Evolutionary conservation across 2,888 invertebrate genomes (phyloP).

Genomic region (Philonicus albiceps): DNA sequence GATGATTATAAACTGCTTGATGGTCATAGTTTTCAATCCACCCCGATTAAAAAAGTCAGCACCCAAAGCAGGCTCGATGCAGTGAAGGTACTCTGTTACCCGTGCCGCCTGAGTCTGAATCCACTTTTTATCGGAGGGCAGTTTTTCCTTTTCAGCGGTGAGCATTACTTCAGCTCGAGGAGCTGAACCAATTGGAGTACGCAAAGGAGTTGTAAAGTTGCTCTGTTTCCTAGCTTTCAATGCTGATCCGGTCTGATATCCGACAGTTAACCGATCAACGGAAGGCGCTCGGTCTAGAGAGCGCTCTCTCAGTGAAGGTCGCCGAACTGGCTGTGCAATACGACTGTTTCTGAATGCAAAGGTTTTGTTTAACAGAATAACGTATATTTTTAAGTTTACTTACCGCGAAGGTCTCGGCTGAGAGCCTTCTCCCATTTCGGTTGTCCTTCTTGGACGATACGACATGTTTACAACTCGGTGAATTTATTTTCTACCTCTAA

Average conservation of each 20-base stretch:
- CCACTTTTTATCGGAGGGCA: constrained; percentile 58
- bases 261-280: neutral
- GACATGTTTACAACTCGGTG: constrained; percentile 13
- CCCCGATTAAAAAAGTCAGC: constrained; percentile 54
- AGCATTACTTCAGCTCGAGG: constrained; percentile 48
- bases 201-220: neutral
- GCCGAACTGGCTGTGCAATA: constrained; percentile 51
- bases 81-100: constrained; percentile 56
- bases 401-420: constrained; percentile 11
- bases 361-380: neutral
- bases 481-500: neutral
- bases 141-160: constrained; percentile 56
- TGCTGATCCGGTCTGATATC: neutral
- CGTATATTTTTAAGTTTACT: neutral
- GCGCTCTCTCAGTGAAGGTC: constrained; percentile 49
- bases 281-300: constrained; percentile 32
- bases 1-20: constrained; percentile 59
- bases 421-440: constrained; percentile 24
- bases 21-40: constrained; percentile 59
- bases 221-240: neutral
- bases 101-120: constrained; percentile 55
- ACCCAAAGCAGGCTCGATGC: constrained; percentile 50
- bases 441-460: constrained; percentile 24
- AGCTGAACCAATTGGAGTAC: constrained; percentile 49
- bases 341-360: constrained; percentile 52